These are phyloP conservation scores for Poecilia wingei DNA, from an alignment of 2,797 vertebrate genomes.

Conservation along the genomic window DNA sequence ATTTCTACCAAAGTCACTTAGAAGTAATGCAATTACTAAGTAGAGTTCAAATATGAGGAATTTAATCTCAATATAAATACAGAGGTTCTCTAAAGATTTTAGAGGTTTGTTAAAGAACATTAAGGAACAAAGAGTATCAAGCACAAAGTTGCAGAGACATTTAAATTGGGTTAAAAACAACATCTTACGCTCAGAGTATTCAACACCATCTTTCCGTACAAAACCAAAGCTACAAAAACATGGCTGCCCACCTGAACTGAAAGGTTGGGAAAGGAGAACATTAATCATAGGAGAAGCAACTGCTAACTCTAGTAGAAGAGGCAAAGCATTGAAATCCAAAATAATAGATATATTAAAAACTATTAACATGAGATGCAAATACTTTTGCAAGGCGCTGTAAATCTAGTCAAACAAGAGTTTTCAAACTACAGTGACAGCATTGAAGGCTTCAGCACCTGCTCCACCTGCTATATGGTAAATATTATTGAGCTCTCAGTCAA, in stretches of 20 bases:
- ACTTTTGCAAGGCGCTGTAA: not conserved
- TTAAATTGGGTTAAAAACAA: not conserved
- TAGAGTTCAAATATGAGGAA: not conserved
- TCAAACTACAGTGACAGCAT: conserved; percentile 1
- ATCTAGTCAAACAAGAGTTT: not conserved
- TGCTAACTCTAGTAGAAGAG: not conserved
- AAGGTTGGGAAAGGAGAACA: not conserved
- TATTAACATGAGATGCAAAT: not conserved
- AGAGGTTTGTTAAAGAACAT: not conserved
- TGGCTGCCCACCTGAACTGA: not conserved
- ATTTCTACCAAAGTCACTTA: not conserved
- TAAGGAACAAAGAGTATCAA: not conserved
- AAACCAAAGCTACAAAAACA: not conserved
- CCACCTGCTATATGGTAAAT: conserved; percentile 19
- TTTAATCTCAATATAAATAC: not conserved
- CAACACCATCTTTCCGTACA: not conserved
- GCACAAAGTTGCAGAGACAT: not conserved
- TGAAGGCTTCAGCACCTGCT: conserved; percentile 21
- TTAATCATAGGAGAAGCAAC: not conserved
- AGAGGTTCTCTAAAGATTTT: not conserved
- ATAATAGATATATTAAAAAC: not conserved
- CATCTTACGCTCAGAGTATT: not conserved
- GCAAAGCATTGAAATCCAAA: not conserved
- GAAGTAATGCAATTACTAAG: not conserved
- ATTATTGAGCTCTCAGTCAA: conserved; percentile 30